phyloP scores from a whole-genome alignment of 2,888 invertebrate species.

The Phymatocera aterrima region DNA sequence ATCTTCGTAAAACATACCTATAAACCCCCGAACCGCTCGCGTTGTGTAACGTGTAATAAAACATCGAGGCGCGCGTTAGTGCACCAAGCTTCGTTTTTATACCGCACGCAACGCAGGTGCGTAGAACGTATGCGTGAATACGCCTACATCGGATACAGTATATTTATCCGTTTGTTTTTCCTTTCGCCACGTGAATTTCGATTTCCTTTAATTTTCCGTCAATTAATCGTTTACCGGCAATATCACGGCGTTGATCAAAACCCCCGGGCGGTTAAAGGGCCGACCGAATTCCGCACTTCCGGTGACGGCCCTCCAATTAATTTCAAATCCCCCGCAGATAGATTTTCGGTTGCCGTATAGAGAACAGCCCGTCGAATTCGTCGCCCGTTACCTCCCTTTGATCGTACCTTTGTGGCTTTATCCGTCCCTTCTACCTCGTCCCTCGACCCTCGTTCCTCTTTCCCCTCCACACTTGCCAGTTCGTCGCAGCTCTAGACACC shows the following conservation, averaged over 20 bases:
- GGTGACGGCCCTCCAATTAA: conserved; percentile 13
- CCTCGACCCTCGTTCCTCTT: background rate
- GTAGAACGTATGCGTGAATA: no score
- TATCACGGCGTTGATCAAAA: background rate
- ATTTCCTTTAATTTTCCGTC: background rate
- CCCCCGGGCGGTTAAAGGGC: background rate
- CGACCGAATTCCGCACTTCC: conserved; percentile 16
- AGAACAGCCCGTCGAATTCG: conserved; percentile 38
- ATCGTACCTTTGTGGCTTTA: conserved; percentile 27
- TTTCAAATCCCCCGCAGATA: conserved; percentile 12
- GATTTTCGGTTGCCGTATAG: conserved; percentile 8
- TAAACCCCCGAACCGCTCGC: no score
- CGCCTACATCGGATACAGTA: no score
- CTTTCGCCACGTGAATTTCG: background rate
- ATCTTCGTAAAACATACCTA: no score
- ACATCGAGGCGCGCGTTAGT: no score
- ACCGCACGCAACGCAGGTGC: no score
- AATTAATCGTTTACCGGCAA: conserved; percentile 16
- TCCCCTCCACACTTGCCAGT: background rate
- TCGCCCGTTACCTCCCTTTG: conserved; percentile 28
- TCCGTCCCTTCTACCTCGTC: background rate
- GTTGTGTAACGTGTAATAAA: no score
- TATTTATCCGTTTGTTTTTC: background rate
- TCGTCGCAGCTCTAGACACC: background rate
- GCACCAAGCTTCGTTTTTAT: no score